Evolutionary conservation across 2,113 vertebrate genomes (phyloP), one percentile per base, ranked within the genome.

Genomic region (Parus major): DNA sequence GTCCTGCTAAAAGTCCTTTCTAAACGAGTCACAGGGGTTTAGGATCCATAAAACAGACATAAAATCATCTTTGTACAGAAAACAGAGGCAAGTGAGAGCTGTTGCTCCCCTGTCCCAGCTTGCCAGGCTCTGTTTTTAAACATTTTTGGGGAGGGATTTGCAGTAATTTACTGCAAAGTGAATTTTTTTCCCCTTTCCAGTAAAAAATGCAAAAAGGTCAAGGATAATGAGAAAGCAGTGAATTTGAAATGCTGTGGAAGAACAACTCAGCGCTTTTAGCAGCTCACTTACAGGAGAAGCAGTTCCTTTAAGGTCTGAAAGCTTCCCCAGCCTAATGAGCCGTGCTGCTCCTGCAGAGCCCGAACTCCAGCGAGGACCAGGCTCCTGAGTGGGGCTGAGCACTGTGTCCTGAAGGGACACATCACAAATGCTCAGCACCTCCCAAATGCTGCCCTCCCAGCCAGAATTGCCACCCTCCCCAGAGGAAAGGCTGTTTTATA

Each of bases 281-380:
- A 82, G 85, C 82, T 69, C 53, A 14, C 60, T 94, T 66, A 88
- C 86, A 86, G 19, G 31, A 91, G 75, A 96, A 83, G 29, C 73
- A 93, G 49, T 7, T 78, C 61, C 80, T 93, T 55, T 28, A 73
- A 69, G 88, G 71, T 82, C 69, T 83, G 77, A 81, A 83, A 95
- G 89, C 97, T 95, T 87, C 92, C 27, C 39, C 90, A 97, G 88
- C 68, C 96, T 96, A 91, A 97, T 90, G 97, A 96, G 72, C 57
- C 81, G 8, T 29, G 68, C 27, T 36, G 68, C 95, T 97, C 97
- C 97, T 23, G 35, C 82, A 27, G 63, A 96, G 91, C 69, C 33
- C 41, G 18, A 77, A 86, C 39, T 46, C 93, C 76, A 63, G 77
- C 84, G 6, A 71, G 86, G 55, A 72, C 19, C 83, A 14, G 72